These are phyloP conservation scores for Caracal caracal DNA, from an alignment of 2,113 vertebrate species.

Conservation along the genomic window DNA sequence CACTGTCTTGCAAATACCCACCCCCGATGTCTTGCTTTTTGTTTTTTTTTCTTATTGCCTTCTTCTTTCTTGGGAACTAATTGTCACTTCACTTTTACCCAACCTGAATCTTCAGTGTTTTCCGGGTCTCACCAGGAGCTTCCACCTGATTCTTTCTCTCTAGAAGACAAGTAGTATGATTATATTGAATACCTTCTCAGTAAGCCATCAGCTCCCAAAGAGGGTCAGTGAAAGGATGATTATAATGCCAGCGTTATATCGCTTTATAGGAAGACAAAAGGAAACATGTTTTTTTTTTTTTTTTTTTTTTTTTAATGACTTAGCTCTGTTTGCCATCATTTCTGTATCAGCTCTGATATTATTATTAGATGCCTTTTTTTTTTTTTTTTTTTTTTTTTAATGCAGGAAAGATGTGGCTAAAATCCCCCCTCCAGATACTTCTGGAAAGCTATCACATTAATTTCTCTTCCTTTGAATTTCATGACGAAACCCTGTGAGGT, in stretches of 20 bases:
- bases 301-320: too few relatives aligned
- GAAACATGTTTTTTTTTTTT: neutral
- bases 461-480: slow-evolving; percentile 63
- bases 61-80: slow-evolving; percentile 34
- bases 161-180: neutral
- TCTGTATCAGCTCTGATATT: too few relatives aligned
- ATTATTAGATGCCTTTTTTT: too few relatives aligned
- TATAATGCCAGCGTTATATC: neutral
- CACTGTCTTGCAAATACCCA: neutral
- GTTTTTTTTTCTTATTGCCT: neutral
- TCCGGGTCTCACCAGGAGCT: neutral
- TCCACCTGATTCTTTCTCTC: neutral
- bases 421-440: neutral
- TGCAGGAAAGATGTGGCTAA: neutral
- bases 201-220: neutral
- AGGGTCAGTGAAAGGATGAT: neutral
- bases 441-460: neutral
- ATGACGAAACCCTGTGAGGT: neutral
- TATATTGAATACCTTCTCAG: slow-evolving; percentile 17
- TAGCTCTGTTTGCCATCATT: too few relatives aligned
- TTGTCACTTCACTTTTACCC: slow-evolving; percentile 10
- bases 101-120: slow-evolving; percentile 8
- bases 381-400: neutral
- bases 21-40: neutral
- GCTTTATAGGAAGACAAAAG: neutral